Evolutionary conservation across 2,888 invertebrate genomes (phyloP), one percentile per base, ranked within the genome.

Genomic region (Apeira syringaria): DNA sequence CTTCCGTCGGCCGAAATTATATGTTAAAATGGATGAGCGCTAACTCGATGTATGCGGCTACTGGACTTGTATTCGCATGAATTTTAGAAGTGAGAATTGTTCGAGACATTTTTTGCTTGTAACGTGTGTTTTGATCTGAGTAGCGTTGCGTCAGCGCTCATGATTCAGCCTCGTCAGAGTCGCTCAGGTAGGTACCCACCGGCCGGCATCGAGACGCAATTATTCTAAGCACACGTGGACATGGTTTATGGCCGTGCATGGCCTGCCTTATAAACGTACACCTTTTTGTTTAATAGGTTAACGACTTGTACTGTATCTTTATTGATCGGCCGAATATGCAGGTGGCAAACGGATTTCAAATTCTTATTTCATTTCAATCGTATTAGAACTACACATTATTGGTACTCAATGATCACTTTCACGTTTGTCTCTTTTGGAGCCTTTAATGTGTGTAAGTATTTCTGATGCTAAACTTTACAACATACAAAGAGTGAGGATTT

Each of bases 211-310:
- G 56, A 64, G 56, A 65, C 58, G 78, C 79, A 82, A 84, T 84
- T 85, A 87, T 87, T 87, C 86, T 60, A 68, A 78, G 74, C 83
- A 84, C 84, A 87, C 83, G 83, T 84, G 85, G 78, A 79, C 74
- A 76, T 72, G 68, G 68, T 78, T 82, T 82, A 84, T 75, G 71
- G 62, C 62, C 67, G 75, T 64, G 68, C 77, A 75, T 72, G 77
- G 72, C 64, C 59, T 67, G 77, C 71, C 73, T 81, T 74, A 76
- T 77, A 76, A 80, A 76, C 68, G 72, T 66, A 71, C 71, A 69
- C 73, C 74, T 78, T 79, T 78, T 74, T 76, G 69, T 73, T 82
- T 80, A 80, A 80, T 83, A 79, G 82, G 78, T 81, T 82, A 82
- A 82, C 77, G 80, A 77, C 79, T 76, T 70, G 65, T 64, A 62